Conservation (phyloP, 2,113 vertebrate species). For the Solea senegalensis region DNA sequence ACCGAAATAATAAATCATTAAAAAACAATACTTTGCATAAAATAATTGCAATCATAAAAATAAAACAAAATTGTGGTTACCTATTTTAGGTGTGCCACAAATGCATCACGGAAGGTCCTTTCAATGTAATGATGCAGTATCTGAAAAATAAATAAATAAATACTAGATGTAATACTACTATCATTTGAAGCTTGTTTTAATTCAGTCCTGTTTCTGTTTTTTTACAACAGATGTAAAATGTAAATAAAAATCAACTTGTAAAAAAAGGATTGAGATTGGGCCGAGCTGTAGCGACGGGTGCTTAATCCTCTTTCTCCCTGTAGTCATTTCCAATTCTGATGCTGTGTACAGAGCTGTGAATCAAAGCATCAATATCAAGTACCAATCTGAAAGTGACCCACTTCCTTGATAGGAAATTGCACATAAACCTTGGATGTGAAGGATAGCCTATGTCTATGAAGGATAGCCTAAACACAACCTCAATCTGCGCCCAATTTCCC, state of each 20-base stretch:
- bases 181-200: neutral
- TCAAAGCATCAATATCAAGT: slow-evolving; percentile 5
- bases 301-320: slow-evolving; percentile 1
- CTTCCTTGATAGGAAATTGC: neutral
- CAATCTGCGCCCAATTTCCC: neutral
- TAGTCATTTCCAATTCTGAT: slow-evolving; percentile 8
- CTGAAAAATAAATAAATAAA: neutral
- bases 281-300: neutral
- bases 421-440: neutral
- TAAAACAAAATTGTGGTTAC: no score
- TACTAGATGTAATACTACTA: neutral
- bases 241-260: no score
- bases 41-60: no score
- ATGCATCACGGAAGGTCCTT: neutral
- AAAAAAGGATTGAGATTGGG: neutral
- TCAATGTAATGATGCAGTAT: neutral
- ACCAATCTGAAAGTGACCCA: neutral
- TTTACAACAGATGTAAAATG: neutral
- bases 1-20: no score
- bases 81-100: no score
- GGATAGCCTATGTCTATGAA: neutral
- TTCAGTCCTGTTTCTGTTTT: neutral
- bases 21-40: no score
- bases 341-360: slow-evolving; percentile 2
- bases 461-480: neutral